These are phyloP conservation scores for Platycercus adscitus DNA, from an alignment of 2,113 vertebrate species.

Conservation along the genomic window DNA sequence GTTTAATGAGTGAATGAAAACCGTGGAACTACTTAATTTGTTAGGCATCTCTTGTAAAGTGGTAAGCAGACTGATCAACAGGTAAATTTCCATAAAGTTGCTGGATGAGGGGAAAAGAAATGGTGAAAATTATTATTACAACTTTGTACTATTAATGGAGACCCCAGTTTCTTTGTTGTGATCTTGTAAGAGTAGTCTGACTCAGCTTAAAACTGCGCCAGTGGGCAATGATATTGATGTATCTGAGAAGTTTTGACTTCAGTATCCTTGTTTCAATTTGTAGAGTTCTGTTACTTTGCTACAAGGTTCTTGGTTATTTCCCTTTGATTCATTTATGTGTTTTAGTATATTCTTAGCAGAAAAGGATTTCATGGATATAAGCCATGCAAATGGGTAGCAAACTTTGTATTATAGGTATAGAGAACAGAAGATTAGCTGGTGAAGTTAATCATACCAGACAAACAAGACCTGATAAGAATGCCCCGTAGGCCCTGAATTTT, in stretches of 20 bases:
- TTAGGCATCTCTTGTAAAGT: background rate
- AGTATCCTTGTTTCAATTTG: background rate
- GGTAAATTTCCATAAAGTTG: background rate
- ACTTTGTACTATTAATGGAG: background rate
- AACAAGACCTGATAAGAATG: background rate
- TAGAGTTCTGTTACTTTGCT: background rate
- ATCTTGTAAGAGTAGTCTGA: background rate
- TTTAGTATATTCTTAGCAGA: background rate
- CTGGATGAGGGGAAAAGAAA: background rate
- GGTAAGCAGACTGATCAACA: background rate
- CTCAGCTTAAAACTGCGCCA: background rate
- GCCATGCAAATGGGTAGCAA: background rate
- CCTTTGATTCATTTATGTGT: rapidly evolving
- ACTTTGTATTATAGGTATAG: background rate
- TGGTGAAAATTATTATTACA: rapidly evolving
- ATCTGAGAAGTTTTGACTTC: background rate
- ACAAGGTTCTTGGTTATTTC: background rate
- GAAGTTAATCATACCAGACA: background rate
- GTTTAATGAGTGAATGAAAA: background rate
- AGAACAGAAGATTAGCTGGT: background rate
- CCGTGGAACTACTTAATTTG: background rate
- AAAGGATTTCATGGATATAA: background rate
- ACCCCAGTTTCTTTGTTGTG: background rate
- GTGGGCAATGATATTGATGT: rapidly evolving
- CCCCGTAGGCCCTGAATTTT: background rate